A percentile compares a stretch with the other conserved stretches of the same genome.
Evolutionary conservation across 2,888 invertebrate species (phyloP).

Genomic region (Apotomis turbidana): DNA sequence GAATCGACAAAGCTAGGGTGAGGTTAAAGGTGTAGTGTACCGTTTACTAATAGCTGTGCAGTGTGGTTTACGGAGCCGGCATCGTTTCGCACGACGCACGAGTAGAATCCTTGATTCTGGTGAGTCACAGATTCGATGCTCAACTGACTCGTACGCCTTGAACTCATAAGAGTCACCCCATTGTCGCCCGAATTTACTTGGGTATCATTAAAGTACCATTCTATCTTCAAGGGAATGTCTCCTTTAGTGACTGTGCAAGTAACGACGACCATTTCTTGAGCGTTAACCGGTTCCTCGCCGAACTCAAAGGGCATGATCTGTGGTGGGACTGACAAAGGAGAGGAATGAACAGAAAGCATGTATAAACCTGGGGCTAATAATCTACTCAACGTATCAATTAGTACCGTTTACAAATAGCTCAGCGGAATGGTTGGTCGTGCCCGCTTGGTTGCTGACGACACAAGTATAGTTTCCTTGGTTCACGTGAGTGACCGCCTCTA

Average conservation of each 20-base stretch:
- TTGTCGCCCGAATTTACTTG: slow-evolving; percentile 69
- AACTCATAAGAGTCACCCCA: slow-evolving; percentile 69
- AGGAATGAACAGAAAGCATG: slow-evolving; percentile 49
- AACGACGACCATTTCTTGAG: slow-evolving; percentile 88
- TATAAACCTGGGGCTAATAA: slow-evolving; percentile 14
- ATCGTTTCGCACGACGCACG: slow-evolving; percentile 85
- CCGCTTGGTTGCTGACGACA: slow-evolving; percentile 84
- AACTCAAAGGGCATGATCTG: slow-evolving; percentile 91
- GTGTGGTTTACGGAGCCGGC: slow-evolving; percentile 86
- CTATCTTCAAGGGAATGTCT: slow-evolving; percentile 86
- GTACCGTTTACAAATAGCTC: slow-evolving; percentile 79
- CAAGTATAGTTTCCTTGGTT: slow-evolving; percentile 87
- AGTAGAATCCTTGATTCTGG: slow-evolving; percentile 85
- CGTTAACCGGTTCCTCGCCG: slow-evolving; percentile 88
- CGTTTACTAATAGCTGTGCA: slow-evolving; percentile 87
- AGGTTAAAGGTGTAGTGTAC: slow-evolving; percentile 75
- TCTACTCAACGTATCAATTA: slow-evolving; percentile 22
- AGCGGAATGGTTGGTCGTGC: slow-evolving; percentile 81
- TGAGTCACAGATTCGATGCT: slow-evolving; percentile 84
- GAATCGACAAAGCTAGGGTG: slow-evolving; percentile 47
- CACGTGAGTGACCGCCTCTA: slow-evolving; percentile 84
- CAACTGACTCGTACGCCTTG: slow-evolving; percentile 81
- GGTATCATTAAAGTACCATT: slow-evolving; percentile 87
- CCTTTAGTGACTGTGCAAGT: slow-evolving; percentile 89
- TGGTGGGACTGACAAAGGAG: slow-evolving; percentile 86